Evolutionary conservation across 2,113 vertebrate species (phyloP).

Genomic region (Pterophyllum scalare): DNA sequence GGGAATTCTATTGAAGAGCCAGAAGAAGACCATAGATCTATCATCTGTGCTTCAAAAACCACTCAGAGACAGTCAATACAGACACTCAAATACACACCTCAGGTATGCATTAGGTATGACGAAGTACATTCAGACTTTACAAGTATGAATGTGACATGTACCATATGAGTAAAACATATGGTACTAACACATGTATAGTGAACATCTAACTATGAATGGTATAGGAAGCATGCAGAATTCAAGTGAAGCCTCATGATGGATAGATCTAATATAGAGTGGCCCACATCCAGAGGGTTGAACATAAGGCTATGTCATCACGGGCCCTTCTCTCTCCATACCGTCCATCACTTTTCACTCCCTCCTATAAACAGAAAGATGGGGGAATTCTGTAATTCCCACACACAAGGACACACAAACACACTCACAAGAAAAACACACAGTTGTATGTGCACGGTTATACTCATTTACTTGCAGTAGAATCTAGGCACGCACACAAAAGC

Average conservation of each 20-base stretch:
- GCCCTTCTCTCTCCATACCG: conserved; percentile 64
- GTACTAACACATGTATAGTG: conserved; percentile 75
- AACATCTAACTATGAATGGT: conserved; percentile 44
- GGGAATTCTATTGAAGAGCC: conserved; percentile 53
- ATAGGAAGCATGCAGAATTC: conserved; percentile 47
- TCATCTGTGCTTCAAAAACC: conserved; percentile 66
- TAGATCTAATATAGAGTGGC: conserved; percentile 71
- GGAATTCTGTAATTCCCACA: conserved; percentile 62
- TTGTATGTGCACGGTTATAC: neutral
- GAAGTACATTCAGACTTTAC: conserved; percentile 65
- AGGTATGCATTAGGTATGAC: conserved; percentile 55
- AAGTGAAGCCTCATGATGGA: conserved; percentile 72
- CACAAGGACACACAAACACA: conserved; percentile 42
- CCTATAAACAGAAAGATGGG: conserved; percentile 61
- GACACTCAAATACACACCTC: conserved; percentile 38
- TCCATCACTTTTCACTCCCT: conserved; percentile 72
- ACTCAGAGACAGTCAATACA: conserved; percentile 67
- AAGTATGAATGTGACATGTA: conserved; percentile 64
- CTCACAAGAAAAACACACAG: conserved; percentile 30
- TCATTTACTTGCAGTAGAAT: conserved; percentile 38
- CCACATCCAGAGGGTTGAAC: conserved; percentile 68
- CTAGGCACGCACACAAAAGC: conserved; percentile 39
- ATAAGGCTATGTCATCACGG: conserved; percentile 76
- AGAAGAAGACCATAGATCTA: conserved; percentile 59
- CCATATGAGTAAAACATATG: conserved; percentile 67